These are phyloP conservation scores for Crenichthys baileyi DNA, from an alignment of 2,797 vertebrate genomes.

Conservation along the genomic window DNA sequence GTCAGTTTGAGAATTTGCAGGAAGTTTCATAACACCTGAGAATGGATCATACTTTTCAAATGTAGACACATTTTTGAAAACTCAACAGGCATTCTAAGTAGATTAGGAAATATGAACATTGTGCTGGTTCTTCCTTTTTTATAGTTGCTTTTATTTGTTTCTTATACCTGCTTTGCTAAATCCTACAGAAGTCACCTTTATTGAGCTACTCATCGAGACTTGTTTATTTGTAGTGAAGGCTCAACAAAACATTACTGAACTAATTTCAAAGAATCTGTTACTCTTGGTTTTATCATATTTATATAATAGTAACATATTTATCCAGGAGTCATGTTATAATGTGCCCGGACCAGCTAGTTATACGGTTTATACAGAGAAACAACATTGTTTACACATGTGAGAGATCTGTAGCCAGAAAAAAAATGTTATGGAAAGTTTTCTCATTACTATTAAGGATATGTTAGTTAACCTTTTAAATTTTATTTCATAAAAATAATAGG, in stretches of 20 bases:
- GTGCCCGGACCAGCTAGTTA: neutral
- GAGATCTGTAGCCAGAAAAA: neutral
- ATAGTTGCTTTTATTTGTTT: neutral
- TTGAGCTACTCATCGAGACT: neutral
- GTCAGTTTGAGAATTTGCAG: constrained; percentile 68
- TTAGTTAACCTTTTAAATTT: too few relatives aligned
- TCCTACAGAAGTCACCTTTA: neutral
- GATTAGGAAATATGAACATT: neutral
- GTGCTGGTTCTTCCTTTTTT: neutral
- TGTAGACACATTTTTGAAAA: constrained; percentile 4
- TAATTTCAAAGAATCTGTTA: neutral
- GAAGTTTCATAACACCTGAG: constrained; percentile 53
- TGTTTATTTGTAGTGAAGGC: too few relatives aligned
- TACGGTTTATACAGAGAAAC: neutral
- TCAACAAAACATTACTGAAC: neutral
- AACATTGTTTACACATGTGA: neutral
- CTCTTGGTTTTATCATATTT: neutral
- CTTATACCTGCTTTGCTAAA: neutral
- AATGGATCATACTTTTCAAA: constrained; percentile 43
- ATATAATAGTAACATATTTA: neutral
- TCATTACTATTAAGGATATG: too few relatives aligned
- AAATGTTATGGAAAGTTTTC: neutral
- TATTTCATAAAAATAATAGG: too few relatives aligned
- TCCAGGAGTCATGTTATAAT: neutral
- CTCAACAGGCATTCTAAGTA: constrained; percentile 1